These are phyloP conservation scores for Smittia aterrima DNA, from an alignment of 2,888 invertebrate species.

Conservation along the genomic window DNA sequence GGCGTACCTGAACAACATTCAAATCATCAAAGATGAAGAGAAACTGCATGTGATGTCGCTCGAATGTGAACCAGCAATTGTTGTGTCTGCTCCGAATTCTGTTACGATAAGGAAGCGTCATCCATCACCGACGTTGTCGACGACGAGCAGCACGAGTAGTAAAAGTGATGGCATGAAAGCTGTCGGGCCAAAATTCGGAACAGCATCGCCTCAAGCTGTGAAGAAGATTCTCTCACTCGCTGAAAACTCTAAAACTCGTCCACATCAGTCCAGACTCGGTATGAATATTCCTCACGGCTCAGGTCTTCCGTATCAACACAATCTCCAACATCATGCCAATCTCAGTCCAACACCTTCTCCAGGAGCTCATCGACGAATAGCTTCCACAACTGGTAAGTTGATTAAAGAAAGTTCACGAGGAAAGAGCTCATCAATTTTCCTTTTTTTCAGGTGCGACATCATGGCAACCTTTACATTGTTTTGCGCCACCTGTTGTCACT, in stretches of 20 bases:
- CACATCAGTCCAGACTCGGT: constrained; percentile 76
- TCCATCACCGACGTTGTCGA: constrained; percentile 90
- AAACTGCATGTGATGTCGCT: constrained; percentile 83
- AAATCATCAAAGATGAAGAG: constrained; percentile 89
- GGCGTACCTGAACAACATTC: constrained; percentile 89
- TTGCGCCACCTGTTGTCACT: constrained; percentile 48
- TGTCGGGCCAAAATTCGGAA: constrained; percentile 71
- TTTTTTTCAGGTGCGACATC: constrained; percentile 43
- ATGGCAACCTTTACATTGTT: constrained; percentile 43
- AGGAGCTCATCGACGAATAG: constrained; percentile 61
- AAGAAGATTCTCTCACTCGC: constrained; percentile 90
- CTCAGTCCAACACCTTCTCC: constrained; percentile 54
- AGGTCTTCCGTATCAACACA: constrained; percentile 41
- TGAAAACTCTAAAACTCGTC: constrained; percentile 82
- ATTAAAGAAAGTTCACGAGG: too few species aligned
- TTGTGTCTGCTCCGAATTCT: constrained; percentile 57
- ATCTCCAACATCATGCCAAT: constrained; percentile 45
- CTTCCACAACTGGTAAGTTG: constrained; percentile 55
- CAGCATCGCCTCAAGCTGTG: constrained; percentile 95
- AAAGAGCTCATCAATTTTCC: background rate
- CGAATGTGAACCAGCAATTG: constrained; percentile 75
- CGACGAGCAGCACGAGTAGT: constrained; percentile 87
- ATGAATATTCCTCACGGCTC: constrained; percentile 54
- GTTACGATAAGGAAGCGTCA: constrained; percentile 70
- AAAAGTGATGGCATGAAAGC: constrained; percentile 72